These are phyloP conservation scores for Chaitophorus viminalis DNA, from an alignment of 2,888 invertebrate genomes.

Conservation along the genomic window DNA sequence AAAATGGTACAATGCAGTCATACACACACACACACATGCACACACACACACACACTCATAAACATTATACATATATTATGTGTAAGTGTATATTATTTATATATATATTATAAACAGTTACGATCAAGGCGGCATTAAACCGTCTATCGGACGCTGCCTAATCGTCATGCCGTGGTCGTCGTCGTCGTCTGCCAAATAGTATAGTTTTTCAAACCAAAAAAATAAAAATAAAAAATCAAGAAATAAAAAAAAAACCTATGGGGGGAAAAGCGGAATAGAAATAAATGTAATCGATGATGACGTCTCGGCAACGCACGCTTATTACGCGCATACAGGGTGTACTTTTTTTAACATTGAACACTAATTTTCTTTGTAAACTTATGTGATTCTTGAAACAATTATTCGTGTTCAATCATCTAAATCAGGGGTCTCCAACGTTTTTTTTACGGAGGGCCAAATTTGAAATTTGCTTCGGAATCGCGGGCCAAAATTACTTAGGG, in stretches of 20 bases:
- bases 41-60: no score
- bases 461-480: no score
- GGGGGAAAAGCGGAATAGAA: background rate
- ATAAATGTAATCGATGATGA: background rate
- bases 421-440: no score
- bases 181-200: background rate
- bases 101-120: background rate
- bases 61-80: no score
- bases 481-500: no score
- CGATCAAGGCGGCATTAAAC: background rate
- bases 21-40: background rate
- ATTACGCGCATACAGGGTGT: background rate
- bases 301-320: background rate
- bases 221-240: no score
- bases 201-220: background rate
- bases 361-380: no score
- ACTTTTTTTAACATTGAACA: no score
- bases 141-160: background rate
- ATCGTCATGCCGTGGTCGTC: background rate
- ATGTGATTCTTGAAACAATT: no score
- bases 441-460: no score
- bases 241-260: background rate
- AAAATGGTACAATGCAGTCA: background rate
- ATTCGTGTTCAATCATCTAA: no score
- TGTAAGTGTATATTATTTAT: background rate